These are phyloP conservation scores for Mirza zaza DNA, from an alignment of 2,113 vertebrate species.

Conservation along the genomic window DNA sequence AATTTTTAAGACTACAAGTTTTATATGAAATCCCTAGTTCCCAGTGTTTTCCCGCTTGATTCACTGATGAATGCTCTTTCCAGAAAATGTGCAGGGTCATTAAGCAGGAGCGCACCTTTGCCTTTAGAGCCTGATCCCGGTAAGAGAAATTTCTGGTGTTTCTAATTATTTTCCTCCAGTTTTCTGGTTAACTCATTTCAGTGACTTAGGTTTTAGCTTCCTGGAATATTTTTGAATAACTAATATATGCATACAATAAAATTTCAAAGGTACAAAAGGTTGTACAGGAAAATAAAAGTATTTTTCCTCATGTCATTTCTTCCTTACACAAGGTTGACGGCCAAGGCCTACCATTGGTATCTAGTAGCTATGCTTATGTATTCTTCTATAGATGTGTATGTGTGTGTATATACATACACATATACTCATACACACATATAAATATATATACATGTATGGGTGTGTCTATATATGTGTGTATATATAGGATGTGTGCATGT, in stretches of 20 bases:
- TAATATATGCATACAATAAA: background rate
- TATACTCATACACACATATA: too few species aligned
- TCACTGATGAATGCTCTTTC: background rate
- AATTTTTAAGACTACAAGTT: background rate
- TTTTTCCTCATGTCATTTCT: background rate
- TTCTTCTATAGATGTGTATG: background rate
- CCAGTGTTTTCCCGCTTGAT: background rate
- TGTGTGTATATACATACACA: rapidly evolving
- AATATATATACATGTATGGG: background rate
- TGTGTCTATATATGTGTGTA: background rate
- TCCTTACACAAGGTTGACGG: background rate
- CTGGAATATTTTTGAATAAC: slow-evolving; percentile 9
- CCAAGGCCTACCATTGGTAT: background rate
- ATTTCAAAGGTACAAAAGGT: background rate
- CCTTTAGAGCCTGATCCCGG: background rate
- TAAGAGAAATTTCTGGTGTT: background rate
- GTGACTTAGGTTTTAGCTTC: background rate
- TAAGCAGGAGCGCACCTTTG: background rate
- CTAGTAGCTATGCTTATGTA: background rate
- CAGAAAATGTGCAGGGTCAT: background rate
- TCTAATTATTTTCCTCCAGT: background rate
- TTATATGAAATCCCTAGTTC: background rate
- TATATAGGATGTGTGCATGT: background rate
- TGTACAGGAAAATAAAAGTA: background rate
- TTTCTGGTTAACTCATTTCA: background rate